Base-by-base conservation (phyloP, 2,113 vertebrate genomes). In the Pogonocichla stellata region DNA sequence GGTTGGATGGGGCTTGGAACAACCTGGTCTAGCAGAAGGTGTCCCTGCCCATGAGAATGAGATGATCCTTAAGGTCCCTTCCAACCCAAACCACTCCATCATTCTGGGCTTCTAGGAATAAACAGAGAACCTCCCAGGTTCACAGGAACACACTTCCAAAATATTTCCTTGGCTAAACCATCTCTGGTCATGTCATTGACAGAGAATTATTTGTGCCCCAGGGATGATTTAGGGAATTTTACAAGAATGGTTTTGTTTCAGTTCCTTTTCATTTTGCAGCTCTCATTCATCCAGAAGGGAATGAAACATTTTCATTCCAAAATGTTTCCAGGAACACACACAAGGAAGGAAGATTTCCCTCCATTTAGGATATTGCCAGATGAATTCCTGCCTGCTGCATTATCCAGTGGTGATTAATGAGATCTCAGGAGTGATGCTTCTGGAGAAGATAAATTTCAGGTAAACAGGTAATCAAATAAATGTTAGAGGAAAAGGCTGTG, bases 231-330 rank as follows among this genome's bases (percentile, higher is more conserved):
- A 11, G 19, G 40, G 53, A 88, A 53, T 80, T 53, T 62, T 26
- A 12, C 2, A n/a, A 4, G 5, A 3, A 17, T 6, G 6, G 3
- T 8, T 88, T 72, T 6, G 3, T 5, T 70, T 53, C 9, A 2
- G 2, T 24, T 61, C 9, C 10, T 5, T 51, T 67, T 20, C 19
- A 38, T 34, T 64, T 23, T 25, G 10, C 33, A 80, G 10, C 23
- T 64, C 8, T 6, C 25, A 19, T 13, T 91, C 29, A 33, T 66
- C 3, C 0, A 51, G 29, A 93, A 80, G 15, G 7, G 33, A 50
- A 45, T 45, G 8, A 45, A 45, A 45, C 43, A 19, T 19, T 45
- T 45, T 45, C 18, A 45, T 45, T 45, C 43, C 43, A 45, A 45
- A 45, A 45, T 45, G 43, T 50, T 84, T 71, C 53, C 56, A 84